Conservation (phyloP, 2,888 invertebrate genomes). For the Athalia circularis region DNA sequence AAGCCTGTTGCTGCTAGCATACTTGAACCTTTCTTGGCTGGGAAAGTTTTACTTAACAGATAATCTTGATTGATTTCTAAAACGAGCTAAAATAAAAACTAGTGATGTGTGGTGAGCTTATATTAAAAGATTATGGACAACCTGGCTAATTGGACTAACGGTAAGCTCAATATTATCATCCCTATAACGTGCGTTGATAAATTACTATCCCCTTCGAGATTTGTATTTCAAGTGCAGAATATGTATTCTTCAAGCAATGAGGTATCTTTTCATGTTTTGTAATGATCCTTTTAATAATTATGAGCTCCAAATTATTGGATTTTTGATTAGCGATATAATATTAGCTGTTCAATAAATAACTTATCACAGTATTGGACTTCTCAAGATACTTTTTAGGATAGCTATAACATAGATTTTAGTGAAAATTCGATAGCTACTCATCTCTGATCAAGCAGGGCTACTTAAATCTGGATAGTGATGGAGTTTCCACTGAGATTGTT, state of each 20-base stretch:
- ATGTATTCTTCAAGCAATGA: neutral
- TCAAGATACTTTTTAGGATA: too few species aligned
- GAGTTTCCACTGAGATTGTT: too few species aligned
- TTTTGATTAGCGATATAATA: too few species aligned
- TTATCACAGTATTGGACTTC: too few species aligned
- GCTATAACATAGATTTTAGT: too few species aligned
- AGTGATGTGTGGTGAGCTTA: slow-evolving; percentile 68
- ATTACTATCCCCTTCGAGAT: neutral
- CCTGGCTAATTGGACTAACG: slow-evolving; percentile 66
- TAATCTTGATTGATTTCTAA: slow-evolving; percentile 26
- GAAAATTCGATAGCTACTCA: too few species aligned
- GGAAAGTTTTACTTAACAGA: slow-evolving; percentile 30
- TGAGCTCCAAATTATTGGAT: too few species aligned
- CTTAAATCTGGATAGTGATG: too few species aligned
- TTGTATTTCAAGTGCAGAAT: neutral
- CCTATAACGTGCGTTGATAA: neutral
- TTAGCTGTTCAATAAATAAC: too few species aligned
- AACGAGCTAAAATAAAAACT: slow-evolving; percentile 51
- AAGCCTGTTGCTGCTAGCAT: slow-evolving; percentile 71
- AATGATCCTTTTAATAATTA: too few species aligned
- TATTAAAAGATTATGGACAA: slow-evolving; percentile 70
- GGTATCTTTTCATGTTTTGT: too few species aligned
- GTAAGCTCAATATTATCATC: slow-evolving; percentile 59
- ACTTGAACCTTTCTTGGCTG: slow-evolving; percentile 57
- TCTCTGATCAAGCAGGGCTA: too few species aligned